Evolutionary conservation across 1,140 invertebrate genomes (phyloP).

Genomic region (Samia ricini): DNA sequence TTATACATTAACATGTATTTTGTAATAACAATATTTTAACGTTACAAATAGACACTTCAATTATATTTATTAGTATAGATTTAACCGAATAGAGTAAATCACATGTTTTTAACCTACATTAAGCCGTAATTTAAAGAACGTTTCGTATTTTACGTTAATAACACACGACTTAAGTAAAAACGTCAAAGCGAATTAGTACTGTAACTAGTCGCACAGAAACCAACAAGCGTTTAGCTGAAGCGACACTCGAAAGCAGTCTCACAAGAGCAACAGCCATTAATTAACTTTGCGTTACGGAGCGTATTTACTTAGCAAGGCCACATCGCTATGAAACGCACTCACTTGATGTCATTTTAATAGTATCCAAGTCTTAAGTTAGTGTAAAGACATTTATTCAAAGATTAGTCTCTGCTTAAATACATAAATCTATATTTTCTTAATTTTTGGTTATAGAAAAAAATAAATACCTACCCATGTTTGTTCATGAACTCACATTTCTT

Average conservation of each 20-base stretch:
- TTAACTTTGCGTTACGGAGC: background rate
- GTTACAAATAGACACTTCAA: too few species aligned
- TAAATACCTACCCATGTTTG: too few species aligned
- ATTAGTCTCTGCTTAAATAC: too few species aligned
- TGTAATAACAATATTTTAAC: too few species aligned
- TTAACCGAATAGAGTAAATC: too few species aligned
- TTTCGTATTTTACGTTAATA: background rate
- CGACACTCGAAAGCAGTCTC: background rate
- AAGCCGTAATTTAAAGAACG: background rate
- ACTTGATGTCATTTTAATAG: background rate
- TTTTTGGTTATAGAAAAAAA: too few species aligned
- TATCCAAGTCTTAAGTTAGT: background rate
- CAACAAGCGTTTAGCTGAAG: constrained; percentile 1
- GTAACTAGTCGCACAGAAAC: background rate
- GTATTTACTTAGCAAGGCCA: background rate
- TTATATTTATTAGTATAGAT: too few species aligned
- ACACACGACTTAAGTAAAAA: background rate
- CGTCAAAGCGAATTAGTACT: background rate
- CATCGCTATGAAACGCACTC: background rate
- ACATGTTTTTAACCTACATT: too few species aligned
- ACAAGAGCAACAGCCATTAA: constrained; percentile 1
- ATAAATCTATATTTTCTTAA: too few species aligned
- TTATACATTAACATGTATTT: too few species aligned
- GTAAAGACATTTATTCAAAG: background rate
- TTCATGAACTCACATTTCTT: too few species aligned